phyloP scores from a whole-genome alignment of 2,888 invertebrate genomes.

The Tipula helvola region DNA sequence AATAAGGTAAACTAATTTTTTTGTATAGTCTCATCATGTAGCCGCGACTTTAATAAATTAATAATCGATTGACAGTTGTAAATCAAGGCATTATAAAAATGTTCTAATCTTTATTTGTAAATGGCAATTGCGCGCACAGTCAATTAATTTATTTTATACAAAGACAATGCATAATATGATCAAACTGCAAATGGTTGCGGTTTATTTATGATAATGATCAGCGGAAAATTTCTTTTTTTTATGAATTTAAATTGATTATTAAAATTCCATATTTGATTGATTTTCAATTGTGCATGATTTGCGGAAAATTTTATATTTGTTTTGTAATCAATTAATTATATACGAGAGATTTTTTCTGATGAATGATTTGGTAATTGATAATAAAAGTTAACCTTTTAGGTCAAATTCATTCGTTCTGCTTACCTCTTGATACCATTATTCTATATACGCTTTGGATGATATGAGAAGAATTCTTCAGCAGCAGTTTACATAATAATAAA shows the following conservation, averaged over 20 bases:
- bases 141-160: not conserved
- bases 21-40: no score
- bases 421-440: not conserved
- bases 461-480: no score
- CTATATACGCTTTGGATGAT: no score
- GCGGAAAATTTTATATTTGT: not conserved
- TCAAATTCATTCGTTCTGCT: not conserved
- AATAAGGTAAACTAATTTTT: not conserved
- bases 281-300: not conserved
- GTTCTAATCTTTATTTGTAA: not conserved
- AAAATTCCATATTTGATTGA: not conserved
- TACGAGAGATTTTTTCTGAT: not conserved
- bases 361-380: not conserved
- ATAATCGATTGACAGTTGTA: not conserved
- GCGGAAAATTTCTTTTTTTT: not conserved
- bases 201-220: not conserved
- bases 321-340: not conserved
- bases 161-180: not conserved
- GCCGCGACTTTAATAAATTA: not conserved
- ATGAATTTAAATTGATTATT: not conserved
- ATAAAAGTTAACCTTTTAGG: not conserved
- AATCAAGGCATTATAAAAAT: not conserved
- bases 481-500: no score
- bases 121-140: no score
- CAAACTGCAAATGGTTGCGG: not conserved